Percentiles rank a stretch among this genome's conserved stretches.
These are phyloP conservation scores for Cistogaster globosa DNA, from an alignment of 2,888 invertebrate genomes.

Conservation along the genomic window DNA sequence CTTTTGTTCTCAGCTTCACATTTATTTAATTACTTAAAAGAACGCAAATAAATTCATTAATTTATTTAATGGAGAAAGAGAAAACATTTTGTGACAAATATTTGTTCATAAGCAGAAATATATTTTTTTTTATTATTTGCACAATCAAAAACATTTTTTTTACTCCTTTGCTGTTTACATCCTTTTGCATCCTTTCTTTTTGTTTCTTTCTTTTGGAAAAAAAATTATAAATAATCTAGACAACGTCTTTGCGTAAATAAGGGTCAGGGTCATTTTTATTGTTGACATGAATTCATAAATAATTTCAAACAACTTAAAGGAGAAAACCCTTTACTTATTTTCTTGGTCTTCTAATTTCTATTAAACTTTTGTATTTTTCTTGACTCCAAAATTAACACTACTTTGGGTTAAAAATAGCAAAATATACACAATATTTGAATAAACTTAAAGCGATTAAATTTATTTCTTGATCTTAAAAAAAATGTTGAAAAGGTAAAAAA, in stretches of 20 bases:
- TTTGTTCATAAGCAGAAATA: background rate
- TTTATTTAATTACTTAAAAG: constrained; percentile 32
- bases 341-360: background rate
- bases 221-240: constrained; percentile 22
- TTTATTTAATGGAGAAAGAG: background rate
- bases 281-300: constrained; percentile 37
- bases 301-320: background rate
- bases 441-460: constrained; percentile 6
- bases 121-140: background rate
- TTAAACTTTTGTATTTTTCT: background rate
- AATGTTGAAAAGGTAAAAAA: too few species aligned
- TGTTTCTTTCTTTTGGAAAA: too few species aligned
- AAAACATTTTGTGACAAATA: background rate
- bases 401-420: too few species aligned
- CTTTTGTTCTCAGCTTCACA: background rate
- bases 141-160: constrained; percentile 17
- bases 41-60: background rate
- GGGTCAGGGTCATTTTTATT: constrained; percentile 29
- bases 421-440: background rate
- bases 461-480: too few species aligned
- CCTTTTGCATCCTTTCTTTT: constrained; percentile 7
- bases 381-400: background rate
- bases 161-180: constrained; percentile 14
- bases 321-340: constrained; percentile 4
- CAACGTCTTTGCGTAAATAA: constrained; percentile 5